These are phyloP conservation scores for Myiagra hebetior DNA, from an alignment of 2,113 vertebrate species.

Conservation along the genomic window DNA sequence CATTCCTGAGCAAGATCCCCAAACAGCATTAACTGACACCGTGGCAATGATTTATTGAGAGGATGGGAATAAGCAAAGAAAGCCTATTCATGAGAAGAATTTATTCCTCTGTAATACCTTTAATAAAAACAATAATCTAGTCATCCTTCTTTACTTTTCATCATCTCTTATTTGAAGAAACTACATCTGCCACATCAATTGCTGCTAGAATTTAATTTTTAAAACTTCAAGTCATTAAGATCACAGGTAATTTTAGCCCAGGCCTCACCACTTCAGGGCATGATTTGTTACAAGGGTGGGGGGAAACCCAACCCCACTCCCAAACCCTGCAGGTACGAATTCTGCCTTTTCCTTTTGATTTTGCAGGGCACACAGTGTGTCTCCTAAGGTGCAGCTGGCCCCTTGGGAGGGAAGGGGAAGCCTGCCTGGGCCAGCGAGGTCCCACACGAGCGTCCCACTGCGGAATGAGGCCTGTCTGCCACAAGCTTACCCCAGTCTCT, in stretches of 20 bases:
- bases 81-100: not conserved
- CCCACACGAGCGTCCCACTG: fast-evolving
- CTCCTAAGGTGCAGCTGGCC: not conserved
- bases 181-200: constrained; percentile 35
- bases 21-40: not conserved
- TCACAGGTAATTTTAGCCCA: not conserved
- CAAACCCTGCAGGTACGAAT: not conserved
- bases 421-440: not conserved
- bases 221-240: not conserved
- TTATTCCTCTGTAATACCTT: not conserved
- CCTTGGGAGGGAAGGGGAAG: not conserved
- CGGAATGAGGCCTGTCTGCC: not conserved
- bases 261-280: not conserved
- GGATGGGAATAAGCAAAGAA: constrained; percentile 10
- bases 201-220: constrained; percentile 15
- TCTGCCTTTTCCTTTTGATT: not conserved
- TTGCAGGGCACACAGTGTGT: not conserved
- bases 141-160: constrained; percentile 38
- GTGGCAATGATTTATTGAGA: not conserved
- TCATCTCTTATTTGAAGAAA: constrained; percentile 8
- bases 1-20: not conserved
- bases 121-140: constrained; percentile 36
- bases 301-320: not conserved
- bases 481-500: not conserved
- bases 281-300: not conserved